phyloP scores from a whole-genome alignment of 2,113 vertebrate species.

The Corythoichthys haematopterus region DNA sequence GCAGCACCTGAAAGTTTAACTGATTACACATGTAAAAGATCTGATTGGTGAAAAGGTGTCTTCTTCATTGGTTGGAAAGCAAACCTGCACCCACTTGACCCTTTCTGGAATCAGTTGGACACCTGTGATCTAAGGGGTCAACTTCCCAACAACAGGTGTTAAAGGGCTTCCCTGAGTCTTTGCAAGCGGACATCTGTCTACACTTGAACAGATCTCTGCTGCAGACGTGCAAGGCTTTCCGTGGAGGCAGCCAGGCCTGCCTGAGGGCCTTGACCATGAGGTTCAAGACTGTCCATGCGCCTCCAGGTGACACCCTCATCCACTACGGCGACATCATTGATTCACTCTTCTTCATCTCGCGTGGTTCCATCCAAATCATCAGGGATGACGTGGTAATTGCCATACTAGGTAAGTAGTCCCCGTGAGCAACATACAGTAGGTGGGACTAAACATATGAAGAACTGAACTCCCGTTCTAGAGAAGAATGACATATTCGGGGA shows the following conservation, averaged over 20 bases:
- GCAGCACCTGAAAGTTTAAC: too few relatives aligned
- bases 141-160: conserved; percentile 75
- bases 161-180: conserved; percentile 92
- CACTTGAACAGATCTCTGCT: conserved; percentile 91
- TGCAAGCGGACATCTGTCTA: conserved; percentile 95
- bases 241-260: conserved; percentile 87
- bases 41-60: too few relatives aligned
- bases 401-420: conserved; percentile 77
- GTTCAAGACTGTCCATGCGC: conserved; percentile 89
- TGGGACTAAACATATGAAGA: not conserved
- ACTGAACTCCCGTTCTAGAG: conserved; percentile 64
- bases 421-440: not conserved
- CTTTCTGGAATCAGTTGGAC: too few relatives aligned
- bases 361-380: conserved; percentile 90
- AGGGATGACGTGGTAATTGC: conserved; percentile 85
- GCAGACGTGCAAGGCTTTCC: conserved; percentile 90
- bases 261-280: conserved; percentile 83
- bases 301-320: conserved; percentile 89
- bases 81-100: too few relatives aligned
- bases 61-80: too few relatives aligned
- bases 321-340: conserved; percentile 88
- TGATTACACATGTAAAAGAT: too few relatives aligned
- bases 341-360: conserved; percentile 90
- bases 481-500: conserved; percentile 95
- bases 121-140: not conserved